A percentile compares a stretch with the other conserved stretches of the same genome.
phyloP scores from a whole-genome alignment of 2,113 vertebrate genomes.

The Myiopsitta monachus region DNA sequence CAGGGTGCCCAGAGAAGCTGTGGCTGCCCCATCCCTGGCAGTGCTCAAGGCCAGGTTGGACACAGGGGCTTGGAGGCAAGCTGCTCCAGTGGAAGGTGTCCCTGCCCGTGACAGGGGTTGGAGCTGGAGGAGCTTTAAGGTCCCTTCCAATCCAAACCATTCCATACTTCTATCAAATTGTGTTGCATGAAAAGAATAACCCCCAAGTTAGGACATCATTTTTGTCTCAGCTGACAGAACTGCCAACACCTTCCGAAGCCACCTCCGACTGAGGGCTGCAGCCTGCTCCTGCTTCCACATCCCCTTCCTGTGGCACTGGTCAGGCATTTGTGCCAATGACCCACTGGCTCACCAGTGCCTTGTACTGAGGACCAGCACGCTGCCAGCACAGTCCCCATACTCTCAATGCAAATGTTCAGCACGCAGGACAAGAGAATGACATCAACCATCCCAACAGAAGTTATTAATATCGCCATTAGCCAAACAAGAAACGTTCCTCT shows the following conservation, averaged over 20 bases:
- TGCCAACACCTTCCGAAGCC: not conserved
- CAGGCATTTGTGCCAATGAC: not conserved
- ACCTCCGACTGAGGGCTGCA: not conserved
- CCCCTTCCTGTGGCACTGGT: not conserved
- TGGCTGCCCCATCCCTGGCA: too few species aligned
- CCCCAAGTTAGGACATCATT: not conserved
- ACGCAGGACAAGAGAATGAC: not conserved
- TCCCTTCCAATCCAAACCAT: not conserved
- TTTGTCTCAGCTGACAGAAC: not conserved
- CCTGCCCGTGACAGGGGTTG: not conserved
- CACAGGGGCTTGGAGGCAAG: too few species aligned
- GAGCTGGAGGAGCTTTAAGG: not conserved
- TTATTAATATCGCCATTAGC: not conserved
- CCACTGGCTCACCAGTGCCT: fast-evolving
- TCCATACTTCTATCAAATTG: not conserved
- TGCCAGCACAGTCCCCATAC: not conserved
- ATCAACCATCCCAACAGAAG: not conserved
- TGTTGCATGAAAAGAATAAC: not conserved
- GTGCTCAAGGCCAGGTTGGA: too few species aligned
- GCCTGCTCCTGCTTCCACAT: not conserved
- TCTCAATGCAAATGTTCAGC: fast-evolving
- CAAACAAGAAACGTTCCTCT: not conserved
- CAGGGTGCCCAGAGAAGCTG: too few species aligned
- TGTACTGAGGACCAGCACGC: too few species aligned
- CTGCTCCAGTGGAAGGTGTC: not conserved